Evolutionary conservation across 1,140 invertebrate species (phyloP), one percentile per base, ranked within the genome.

Genomic region (Kradibia gibbosae): DNA sequence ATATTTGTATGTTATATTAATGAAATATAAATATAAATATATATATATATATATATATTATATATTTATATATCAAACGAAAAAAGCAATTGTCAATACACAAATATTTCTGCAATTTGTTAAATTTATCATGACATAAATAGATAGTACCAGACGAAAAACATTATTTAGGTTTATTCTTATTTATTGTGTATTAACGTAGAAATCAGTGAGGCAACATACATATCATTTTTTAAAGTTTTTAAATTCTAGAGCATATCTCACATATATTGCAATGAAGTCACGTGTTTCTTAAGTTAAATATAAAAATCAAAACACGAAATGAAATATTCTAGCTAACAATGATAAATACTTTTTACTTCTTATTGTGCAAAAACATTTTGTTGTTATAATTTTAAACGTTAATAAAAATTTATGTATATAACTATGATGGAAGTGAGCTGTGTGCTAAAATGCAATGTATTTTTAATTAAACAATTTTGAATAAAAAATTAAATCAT

Each of bases 11-110:
- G 22, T 39, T 67, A 10, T 39, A 22, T 34, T 15, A 53, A 1
- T 53, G n/a, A 20, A 42, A 65, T 77, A 48, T 76, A 39, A 82
- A n/a, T 65, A 65, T 2, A 34, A 34, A 22, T 65, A 36, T 65
- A 1, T 34, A 15, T 4, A 25, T 3, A 28, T 7, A 60, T 25
- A 60, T 57, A n/a, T n/a, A n/a, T n/a, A n/a, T n/a, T n/a, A n/a
- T n/a, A n/a, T n/a, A n/a, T n/a, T n/a, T n/a, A n/a, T n/a, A n/a
- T n/a, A n/a, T n/a, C n/a, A n/a, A n/a, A n/a, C n/a, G n/a, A n/a
- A n/a, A n/a, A n/a, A n/a, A n/a, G n/a, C n/a, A n/a, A n/a, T n/a
- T n/a, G n/a, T n/a, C 48, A 55, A 10, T 25, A 55, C 22, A n/a
- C 1, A 28, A 28, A 60, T n/a, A 60, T 60, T 60, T 28, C 2